phyloP scores from a whole-genome alignment of 2,797 vertebrate species.

The Xerus rutilus region DNA sequence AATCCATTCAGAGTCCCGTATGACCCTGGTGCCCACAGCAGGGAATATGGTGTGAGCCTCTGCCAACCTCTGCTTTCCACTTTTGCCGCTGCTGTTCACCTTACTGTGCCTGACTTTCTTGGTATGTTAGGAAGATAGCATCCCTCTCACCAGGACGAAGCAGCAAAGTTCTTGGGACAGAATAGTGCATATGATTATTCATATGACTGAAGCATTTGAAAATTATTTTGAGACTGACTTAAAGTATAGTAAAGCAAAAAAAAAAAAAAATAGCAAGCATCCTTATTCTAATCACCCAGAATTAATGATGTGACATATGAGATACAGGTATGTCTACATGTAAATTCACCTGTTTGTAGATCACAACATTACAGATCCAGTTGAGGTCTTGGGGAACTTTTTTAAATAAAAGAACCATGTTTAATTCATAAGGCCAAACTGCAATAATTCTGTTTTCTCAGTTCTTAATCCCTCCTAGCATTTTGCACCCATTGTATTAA shows the following conservation, averaged over 20 bases:
- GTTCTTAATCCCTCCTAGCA: neutral
- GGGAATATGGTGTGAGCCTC: neutral
- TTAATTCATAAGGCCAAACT: neutral
- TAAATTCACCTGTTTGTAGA: neutral
- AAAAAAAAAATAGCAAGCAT: neutral
- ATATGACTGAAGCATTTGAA: neutral
- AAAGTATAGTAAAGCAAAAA: neutral
- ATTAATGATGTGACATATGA: neutral
- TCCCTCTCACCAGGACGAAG: neutral
- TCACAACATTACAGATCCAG: neutral
- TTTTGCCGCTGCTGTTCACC: fast-evolving
- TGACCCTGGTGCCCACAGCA: fast-evolving
- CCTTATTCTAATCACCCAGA: neutral
- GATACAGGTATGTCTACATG: neutral
- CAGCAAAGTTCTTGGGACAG: neutral
- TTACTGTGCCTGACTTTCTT: neutral
- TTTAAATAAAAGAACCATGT: neutral
- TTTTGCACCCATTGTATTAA: neutral
- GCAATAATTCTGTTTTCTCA: neutral
- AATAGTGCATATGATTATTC: neutral
- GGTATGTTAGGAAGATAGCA: neutral
- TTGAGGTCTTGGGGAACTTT: neutral
- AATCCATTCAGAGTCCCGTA: neutral
- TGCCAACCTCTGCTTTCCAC: fast-evolving
- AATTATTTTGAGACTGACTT: conserved; percentile 43